Percentiles rank a stretch among this genome's conserved stretches.
These are phyloP conservation scores for Choreutis nemorana DNA, from an alignment of 2,888 invertebrate genomes.

Conservation along the genomic window DNA sequence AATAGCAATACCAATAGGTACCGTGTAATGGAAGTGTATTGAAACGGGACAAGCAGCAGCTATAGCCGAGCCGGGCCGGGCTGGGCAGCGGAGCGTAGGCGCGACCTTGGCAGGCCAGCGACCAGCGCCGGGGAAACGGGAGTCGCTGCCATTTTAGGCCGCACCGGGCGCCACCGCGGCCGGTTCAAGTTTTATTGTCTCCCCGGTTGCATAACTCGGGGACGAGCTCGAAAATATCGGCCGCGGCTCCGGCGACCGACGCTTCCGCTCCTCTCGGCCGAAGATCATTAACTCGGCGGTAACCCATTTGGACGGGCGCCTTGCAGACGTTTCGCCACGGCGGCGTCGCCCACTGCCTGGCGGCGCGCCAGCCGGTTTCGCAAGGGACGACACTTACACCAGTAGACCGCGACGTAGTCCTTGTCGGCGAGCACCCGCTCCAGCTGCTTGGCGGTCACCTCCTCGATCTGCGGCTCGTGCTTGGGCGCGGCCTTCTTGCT, in stretches of 20 bases:
- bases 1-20: conserved; percentile 52
- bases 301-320: conserved; percentile 52
- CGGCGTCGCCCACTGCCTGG: conserved; percentile 38
- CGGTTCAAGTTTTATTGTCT: conserved; percentile 61
- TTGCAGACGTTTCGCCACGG: conserved; percentile 21
- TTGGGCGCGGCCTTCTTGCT: conserved; percentile 52
- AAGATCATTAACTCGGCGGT: conserved; percentile 53
- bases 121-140: conserved; percentile 45
- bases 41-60: conserved; percentile 45
- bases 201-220: conserved; percentile 54
- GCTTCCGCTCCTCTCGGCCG: conserved; percentile 34
- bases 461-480: conserved; percentile 85
- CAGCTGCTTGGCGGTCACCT: conserved; percentile 92
- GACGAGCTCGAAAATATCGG: conserved; percentile 43
- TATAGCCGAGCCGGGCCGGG: conserved; percentile 49
- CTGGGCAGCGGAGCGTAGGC: conserved; percentile 61
- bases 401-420: conserved; percentile 95
- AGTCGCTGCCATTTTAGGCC: conserved; percentile 62
- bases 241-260: conserved; percentile 19
- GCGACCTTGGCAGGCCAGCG: conserved; percentile 56
- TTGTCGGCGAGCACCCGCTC: conserved; percentile 88
- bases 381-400: conserved; percentile 81
- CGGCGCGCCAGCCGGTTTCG: conserved; percentile 28
- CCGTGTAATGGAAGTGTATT: conserved; percentile 53
- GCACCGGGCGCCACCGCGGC: conserved; percentile 42